Conservation (phyloP, 2,888 invertebrate genomes). For the Tipula lateralis region DNA sequence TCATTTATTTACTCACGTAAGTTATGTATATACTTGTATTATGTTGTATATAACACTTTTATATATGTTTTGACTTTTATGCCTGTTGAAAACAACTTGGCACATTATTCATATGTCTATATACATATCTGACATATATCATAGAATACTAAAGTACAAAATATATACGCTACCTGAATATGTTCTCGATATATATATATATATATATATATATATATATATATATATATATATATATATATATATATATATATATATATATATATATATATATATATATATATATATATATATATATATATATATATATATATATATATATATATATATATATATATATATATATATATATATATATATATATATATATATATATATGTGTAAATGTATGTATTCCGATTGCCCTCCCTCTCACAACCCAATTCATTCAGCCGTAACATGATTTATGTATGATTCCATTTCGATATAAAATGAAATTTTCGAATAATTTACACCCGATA, state of each 20-base stretch:
- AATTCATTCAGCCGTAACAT: background rate
- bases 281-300: background rate
- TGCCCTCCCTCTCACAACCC: background rate
- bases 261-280: background rate
- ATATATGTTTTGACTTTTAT: background rate
- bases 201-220: background rate
- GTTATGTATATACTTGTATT: background rate
- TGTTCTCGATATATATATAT: background rate
- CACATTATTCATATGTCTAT: background rate
- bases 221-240: background rate
- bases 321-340: background rate
- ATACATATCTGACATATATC: background rate
- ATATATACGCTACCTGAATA: background rate
- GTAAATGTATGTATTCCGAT: background rate
- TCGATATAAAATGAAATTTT: background rate
- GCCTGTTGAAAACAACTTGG: background rate
- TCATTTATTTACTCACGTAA: background rate
- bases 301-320: background rate
- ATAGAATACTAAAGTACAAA: background rate
- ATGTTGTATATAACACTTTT: too few species aligned
- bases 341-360: background rate
- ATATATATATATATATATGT: background rate
- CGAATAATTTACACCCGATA: conserved; percentile 6
- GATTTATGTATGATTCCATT: background rate
- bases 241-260: background rate